Conservation (phyloP, 2,113 vertebrate species). For the Ranitomeya variabilis region DNA sequence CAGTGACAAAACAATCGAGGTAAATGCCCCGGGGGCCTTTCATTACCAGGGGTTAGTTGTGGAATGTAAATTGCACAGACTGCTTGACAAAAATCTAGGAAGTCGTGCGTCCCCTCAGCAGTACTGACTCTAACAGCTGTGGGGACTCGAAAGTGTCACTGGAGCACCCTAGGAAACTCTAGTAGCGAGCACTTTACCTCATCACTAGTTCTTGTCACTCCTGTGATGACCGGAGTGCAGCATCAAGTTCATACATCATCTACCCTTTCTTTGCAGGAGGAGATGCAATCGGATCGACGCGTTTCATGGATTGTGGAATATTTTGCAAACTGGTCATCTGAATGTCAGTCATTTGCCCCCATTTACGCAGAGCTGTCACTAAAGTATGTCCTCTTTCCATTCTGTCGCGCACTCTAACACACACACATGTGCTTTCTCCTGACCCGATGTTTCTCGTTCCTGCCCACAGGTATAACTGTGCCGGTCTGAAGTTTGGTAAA, state of each 20-base stretch:
- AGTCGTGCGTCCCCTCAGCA: too few relatives aligned
- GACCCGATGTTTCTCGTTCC: neutral
- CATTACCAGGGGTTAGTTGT: too few relatives aligned
- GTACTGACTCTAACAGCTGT: too few relatives aligned
- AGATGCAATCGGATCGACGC: constrained; percentile 83
- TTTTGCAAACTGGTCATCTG: constrained; percentile 94
- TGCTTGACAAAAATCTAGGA: too few relatives aligned
- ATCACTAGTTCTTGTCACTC: neutral
- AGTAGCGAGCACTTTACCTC: too few relatives aligned
- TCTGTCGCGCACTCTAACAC: neutral
- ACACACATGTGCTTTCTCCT: neutral
- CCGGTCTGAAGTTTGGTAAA: constrained; percentile 89
- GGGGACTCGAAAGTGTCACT: too few relatives aligned
- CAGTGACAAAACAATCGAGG: constrained; percentile 91
- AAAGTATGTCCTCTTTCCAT: constrained; percentile 75
- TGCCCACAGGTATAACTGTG: constrained; percentile 84
- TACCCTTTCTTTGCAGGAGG: constrained; percentile 73
- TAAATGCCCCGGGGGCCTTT: constrained; percentile 69
- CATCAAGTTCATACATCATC: too few relatives aligned
- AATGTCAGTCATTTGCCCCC: constrained; percentile 93
- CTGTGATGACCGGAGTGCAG: neutral
- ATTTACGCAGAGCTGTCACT: constrained; percentile 91
- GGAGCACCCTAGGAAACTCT: too few relatives aligned
- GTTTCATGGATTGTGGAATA: constrained; percentile 93
- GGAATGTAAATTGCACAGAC: too few relatives aligned